Evolutionary conservation across 2,888 invertebrate genomes (phyloP), one percentile per base, ranked within the genome.

Genomic region (Chloroclystis v-ata): DNA sequence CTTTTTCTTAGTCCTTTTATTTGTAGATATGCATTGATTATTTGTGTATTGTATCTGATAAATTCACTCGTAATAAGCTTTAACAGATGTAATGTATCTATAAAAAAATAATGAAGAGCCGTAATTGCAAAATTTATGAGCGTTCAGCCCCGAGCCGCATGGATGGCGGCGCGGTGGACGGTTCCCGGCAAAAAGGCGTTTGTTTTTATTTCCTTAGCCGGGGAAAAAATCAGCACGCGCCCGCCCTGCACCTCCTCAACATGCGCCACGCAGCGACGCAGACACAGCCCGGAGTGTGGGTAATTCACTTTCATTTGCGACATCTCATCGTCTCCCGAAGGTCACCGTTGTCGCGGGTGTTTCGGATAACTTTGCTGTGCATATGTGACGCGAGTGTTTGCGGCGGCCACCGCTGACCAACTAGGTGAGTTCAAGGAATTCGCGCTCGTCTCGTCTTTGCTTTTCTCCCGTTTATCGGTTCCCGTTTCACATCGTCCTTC

Each of bases 201-300:
- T 86, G 85, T 86, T 87, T 86, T 87, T 87, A 84, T 86, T 87
- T 86, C 85, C 82, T 82, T 75, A 80, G 75, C 78, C 82, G 83
- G 53, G 78, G 79, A 86, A 87, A 79, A 82, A 82, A 80, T 80
- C 71, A 78, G 78, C 81, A 81, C 81, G 81, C 81, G 79, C 87
- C 84, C 86, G 85, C 83, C 83, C 84, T 87, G 85, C 85, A 86
- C 82, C 87, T 82, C 82, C 84, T 83, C 84, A 85, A 85, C 88
- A 87, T 88, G 88, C 88, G 88, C 88, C 83, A 85, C 87, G 89
- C 88, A 85, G 84, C 87, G 87, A 85, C 88, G 86, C 86, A 79
- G 82, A 80, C 75, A 77, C 80, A 79, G 70, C 75, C 78, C 83
- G 82, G 78, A 81, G 83, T 81, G 77, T 84, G 83, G 82, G 76